Base-by-base conservation (phyloP, 2,113 vertebrate genomes). In the Pica pica region DNA sequence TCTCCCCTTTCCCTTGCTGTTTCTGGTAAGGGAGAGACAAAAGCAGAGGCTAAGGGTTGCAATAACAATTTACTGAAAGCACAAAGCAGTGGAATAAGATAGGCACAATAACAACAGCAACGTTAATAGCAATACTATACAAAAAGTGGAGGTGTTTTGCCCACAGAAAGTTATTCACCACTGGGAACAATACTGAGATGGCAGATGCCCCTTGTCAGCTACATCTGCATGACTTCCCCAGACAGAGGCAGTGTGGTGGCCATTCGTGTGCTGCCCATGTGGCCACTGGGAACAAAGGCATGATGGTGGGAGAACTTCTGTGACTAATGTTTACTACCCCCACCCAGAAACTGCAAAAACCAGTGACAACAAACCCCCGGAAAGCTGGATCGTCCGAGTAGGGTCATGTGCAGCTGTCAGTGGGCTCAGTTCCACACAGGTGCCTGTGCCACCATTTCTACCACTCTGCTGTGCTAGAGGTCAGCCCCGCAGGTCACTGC, bases 391-490 rank as follows among this genome's bases (percentile, higher is more conserved):
- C 1, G 0, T 75, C 28, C 1, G 2, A 46, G 28, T 15, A 24
- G 20, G 9, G 11, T 74, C 13, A 8, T 3, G 22, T 47, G 46
- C 46, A 23, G 46, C 46, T 47, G 46, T 47, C 46, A 47, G 21
- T 47, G 44, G 59, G 11, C 42, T 65, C 42, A 28, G 35, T 57
- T 59, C 33, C 0, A 0, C 33, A 23, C 33, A 59, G 39, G 19
- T 60, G 28, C n/a, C 23, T 17, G 23, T 37, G 52, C 52, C 27
- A 15, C 33, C 9, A 1, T 59, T 82, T 52, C 16, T 59, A 21
- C 5, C 0, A 0, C 52, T 80, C 23, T 0, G 1, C 27, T 0
- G 0, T 13, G 12, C 20, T 71, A 26, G 35, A 71, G 67, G 57
- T 49, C 20, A 49, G 2, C 21, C 26, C 50, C 2, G 4, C 30